Conservation (phyloP, 2,797 vertebrate species). For the Malacoraja senta region DNA sequence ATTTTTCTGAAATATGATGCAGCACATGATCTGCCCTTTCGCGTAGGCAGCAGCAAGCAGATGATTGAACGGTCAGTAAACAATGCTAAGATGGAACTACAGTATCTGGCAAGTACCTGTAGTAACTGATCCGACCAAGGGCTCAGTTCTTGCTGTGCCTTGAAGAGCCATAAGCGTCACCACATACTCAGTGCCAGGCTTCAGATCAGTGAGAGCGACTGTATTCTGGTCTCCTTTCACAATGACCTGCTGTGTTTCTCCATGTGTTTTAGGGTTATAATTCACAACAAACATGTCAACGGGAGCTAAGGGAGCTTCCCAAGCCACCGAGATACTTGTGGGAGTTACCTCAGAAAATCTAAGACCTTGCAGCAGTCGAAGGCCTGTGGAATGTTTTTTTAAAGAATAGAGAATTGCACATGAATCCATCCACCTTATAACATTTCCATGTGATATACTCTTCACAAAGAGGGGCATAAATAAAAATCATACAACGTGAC, state of each 20-base stretch:
- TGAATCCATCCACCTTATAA: conserved; percentile 11
- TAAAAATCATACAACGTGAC: not conserved
- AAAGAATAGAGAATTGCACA: conserved; percentile 18
- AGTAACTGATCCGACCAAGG: conserved; percentile 31
- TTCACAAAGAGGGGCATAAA: not conserved
- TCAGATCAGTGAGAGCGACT: conserved; percentile 73
- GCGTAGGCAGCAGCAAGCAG: not conserved
- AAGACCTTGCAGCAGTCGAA: not conserved
- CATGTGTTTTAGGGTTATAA: conserved; percentile 16
- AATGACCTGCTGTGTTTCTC: conserved; percentile 34
- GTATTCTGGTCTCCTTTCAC: conserved; percentile 65
- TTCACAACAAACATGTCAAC: conserved; percentile 36
- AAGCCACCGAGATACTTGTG: conserved; percentile 7
- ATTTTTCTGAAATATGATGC: not conserved
- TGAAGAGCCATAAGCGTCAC: conserved; percentile 81
- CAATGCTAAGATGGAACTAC: not conserved
- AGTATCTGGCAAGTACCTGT: conserved; percentile 37
- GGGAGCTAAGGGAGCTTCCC: conserved; percentile 28
- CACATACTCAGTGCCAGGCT: conserved; percentile 83
- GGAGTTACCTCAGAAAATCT: conserved; percentile 34
- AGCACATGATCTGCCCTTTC: not conserved
- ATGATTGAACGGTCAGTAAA: not conserved
- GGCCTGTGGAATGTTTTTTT: conserved; percentile 19
- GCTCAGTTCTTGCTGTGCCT: conserved; percentile 56
- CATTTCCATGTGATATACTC: not conserved